These are phyloP conservation scores for Scelioninae gen. 1 DNA, from an alignment of 2,888 invertebrate species.

Conservation along the genomic window DNA sequence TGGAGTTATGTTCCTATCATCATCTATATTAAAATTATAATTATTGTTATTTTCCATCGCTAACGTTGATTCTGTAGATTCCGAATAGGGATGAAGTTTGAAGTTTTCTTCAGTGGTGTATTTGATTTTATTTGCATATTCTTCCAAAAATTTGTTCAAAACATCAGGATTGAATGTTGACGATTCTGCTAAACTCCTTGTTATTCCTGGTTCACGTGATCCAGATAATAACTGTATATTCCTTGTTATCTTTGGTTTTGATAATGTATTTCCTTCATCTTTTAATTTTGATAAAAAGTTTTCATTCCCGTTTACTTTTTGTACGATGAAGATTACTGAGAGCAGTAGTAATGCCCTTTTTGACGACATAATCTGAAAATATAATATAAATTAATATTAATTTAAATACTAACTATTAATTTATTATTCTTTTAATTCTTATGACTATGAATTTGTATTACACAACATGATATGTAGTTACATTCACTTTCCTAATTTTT, in stretches of 20 bases:
- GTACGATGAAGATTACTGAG: constrained; percentile 68
- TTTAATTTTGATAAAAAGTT: constrained; percentile 71
- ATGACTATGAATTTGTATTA: too few relatives aligned
- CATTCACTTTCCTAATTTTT: too few relatives aligned
- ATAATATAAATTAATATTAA: too few relatives aligned
- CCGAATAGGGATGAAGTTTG: constrained; percentile 72
- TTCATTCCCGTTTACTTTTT: constrained; percentile 39
- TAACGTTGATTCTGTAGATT: constrained; percentile 38
- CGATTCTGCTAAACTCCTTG: constrained; percentile 77
- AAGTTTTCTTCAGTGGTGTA: constrained; percentile 76
- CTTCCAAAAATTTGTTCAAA: constrained; percentile 87
- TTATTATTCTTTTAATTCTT: too few relatives aligned
- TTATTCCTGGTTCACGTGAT: constrained; percentile 66
- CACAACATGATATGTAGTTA: too few relatives aligned
- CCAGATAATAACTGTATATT: constrained; percentile 79
- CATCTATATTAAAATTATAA: constrained; percentile 28
- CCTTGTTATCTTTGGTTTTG: constrained; percentile 70
- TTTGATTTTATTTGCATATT: constrained; percentile 87
- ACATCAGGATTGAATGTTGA: constrained; percentile 86
- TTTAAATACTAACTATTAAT: too few relatives aligned
- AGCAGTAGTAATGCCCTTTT: constrained; percentile 74
- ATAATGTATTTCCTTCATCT: constrained; percentile 73
- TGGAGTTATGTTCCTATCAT: constrained; percentile 23
- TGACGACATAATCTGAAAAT: constrained; percentile 78
- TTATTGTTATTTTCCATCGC: constrained; percentile 23